A percentile compares a stretch with the other conserved stretches of the same genome.
Conservation (phyloP, 2,113 vertebrate genomes). For the Psettodes erumei region DNA sequence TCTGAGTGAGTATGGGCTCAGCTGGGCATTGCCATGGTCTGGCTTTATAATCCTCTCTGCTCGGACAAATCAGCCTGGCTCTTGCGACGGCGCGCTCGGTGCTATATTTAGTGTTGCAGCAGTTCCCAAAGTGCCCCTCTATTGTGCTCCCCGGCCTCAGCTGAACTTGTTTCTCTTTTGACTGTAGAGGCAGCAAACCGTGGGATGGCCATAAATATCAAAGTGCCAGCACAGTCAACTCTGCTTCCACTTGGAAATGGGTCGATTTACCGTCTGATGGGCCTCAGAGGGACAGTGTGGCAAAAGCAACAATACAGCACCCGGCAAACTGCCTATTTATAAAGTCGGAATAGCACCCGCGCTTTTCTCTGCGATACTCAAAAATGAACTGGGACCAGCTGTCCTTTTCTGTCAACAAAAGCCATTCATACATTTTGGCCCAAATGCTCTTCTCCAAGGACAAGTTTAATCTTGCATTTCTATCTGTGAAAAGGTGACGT, state of each 20-base stretch:
- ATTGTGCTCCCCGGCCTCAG: slow-evolving; percentile 59
- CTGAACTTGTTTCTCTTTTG: slow-evolving; percentile 57
- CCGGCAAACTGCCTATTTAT: slow-evolving; percentile 34
- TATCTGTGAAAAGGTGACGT: slow-evolving; percentile 2
- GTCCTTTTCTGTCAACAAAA: slow-evolving; percentile 11
- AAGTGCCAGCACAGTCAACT: slow-evolving; percentile 35
- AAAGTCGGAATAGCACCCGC: neutral
- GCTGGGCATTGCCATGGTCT: slow-evolving; percentile 63
- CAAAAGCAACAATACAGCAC: slow-evolving; percentile 23
- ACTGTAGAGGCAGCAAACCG: slow-evolving; percentile 35
- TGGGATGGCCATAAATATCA: slow-evolving; percentile 56
- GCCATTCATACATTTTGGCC: neutral
- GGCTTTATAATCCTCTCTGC: slow-evolving; percentile 70
- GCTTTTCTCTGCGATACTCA: neutral
- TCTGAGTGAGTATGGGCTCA: slow-evolving; percentile 61
- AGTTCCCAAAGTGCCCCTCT: slow-evolving; percentile 58
- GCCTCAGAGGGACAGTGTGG: slow-evolving; percentile 28
- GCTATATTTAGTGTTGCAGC: slow-evolving; percentile 77
- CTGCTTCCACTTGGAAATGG: slow-evolving; percentile 42
- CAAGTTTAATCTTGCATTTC: neutral
- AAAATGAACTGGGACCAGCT: neutral
- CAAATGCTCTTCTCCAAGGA: neutral
- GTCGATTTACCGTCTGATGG: slow-evolving; percentile 52
- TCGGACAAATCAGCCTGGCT: slow-evolving; percentile 69
- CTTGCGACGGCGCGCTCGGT: slow-evolving; percentile 40